Conservation (phyloP, 2,888 invertebrate species). For the Hypercompe scribonia region DNA sequence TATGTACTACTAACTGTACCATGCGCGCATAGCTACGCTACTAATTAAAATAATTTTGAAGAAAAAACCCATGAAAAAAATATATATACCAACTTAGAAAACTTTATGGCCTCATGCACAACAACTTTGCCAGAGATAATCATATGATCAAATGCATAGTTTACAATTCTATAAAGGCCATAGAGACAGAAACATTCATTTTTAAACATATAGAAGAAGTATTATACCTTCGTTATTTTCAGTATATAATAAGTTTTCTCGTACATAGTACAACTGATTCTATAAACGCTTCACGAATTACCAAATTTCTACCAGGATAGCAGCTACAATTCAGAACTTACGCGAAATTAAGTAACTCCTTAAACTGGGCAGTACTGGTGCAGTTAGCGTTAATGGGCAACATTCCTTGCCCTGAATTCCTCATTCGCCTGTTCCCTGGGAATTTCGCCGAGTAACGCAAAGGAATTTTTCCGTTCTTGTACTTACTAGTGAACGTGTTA, state of each 20-base stretch:
- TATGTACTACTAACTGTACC: no score
- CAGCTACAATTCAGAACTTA: slow-evolving; percentile 51
- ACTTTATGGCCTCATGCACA: no score
- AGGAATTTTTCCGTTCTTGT: slow-evolving; percentile 49
- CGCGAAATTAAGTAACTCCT: slow-evolving; percentile 65
- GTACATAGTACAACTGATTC: background rate
- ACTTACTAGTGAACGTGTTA: slow-evolving; percentile 39
- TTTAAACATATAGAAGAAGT: no score
- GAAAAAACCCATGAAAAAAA: no score
- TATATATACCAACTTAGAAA: no score
- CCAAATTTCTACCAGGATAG: slow-evolving; percentile 29
- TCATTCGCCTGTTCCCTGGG: slow-evolving; percentile 49
- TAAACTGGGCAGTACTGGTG: slow-evolving; percentile 60
- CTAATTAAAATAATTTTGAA: no score
- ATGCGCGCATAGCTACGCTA: no score
- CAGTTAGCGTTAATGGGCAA: slow-evolving; percentile 66
- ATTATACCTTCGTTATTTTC: background rate
- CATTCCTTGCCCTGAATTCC: slow-evolving; percentile 60
- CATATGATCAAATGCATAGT: no score
- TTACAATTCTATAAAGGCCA: no score
- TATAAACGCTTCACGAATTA: slow-evolving; percentile 28
- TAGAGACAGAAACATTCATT: no score
- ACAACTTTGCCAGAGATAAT: no score
- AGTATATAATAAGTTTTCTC: background rate
- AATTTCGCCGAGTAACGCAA: slow-evolving; percentile 39